Evolutionary conservation across 2,797 vertebrate genomes (phyloP), one percentile per base, ranked within the genome.

Genomic region (Rhabdophis nuchalis): DNA sequence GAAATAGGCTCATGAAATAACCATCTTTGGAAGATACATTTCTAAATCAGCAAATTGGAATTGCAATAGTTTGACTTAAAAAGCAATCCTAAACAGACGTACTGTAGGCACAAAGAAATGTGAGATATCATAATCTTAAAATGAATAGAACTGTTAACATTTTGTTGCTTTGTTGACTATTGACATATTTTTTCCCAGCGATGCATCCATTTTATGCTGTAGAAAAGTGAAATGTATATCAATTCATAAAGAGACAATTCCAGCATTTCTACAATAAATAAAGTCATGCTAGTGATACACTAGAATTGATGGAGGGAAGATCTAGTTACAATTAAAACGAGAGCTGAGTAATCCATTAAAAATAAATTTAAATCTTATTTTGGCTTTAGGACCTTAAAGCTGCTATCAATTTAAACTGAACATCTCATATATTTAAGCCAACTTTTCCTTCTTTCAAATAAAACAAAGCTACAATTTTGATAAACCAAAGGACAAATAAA

Each of bases 341-440:
- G 82, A 94, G 52, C 87, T 94, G 61, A 87, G 46, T 56, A 32
- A 58, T 85, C 53, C 10, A 94, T 93, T 94, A 56, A 58, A 95
- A 93, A 94, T 92, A 92, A 57, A 88, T 95, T 95, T 94, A 92
- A 96, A 95, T n/a, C 2, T 68, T 68, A 46, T 94, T 95, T 91
- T 94, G 57, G 2, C 58, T 96, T 52, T 86, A 91, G 53, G 87
- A 2, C 52, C 88, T 90, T 95, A 93, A 50, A 94, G 93, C 85
- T 94, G 95, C 85, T 94, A 94, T 94, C 91, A 95, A 57, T 95
- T 96, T 91, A 94, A 95, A 96, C 95, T 92, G 96, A 93, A 46
- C 46, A 91, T 89, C 20, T 36, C 85, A 94, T 88, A 36, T 18
- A 95, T 82, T 95, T 94, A 93, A 94, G 20, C 68, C 88, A 93